Conservation (phyloP, 2,113 vertebrate species). For the Hippocampus abdominalis region DNA sequence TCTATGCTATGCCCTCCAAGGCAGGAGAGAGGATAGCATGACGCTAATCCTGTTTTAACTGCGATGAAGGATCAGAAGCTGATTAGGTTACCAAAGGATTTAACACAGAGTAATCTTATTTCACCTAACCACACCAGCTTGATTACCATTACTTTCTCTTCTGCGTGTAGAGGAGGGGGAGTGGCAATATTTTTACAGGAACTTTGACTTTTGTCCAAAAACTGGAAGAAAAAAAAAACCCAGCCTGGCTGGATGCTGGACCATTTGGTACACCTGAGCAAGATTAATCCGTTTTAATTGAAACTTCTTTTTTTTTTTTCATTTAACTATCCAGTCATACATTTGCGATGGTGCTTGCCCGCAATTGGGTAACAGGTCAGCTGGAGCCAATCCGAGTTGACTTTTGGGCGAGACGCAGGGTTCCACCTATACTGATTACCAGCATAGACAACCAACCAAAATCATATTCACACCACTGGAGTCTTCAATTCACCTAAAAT, state of each 20-base stretch:
- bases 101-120: constrained; percentile 52
- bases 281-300: neutral
- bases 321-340: neutral
- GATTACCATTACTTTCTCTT: constrained; percentile 19
- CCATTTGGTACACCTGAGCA: no score
- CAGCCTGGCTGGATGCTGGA: no score
- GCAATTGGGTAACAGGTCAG: neutral
- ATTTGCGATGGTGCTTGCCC: neutral
- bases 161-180: neutral
- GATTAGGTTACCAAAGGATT: constrained; percentile 48
- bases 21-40: neutral
- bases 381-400: no score
- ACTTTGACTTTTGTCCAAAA: neutral
- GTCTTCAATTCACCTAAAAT: neutral
- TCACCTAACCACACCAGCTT: constrained; percentile 39
- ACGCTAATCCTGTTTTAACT: constrained; percentile 55
- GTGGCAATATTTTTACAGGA: neutral
- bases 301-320: neutral
- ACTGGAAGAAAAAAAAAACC: neutral
- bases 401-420: neutral
- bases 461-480: no score
- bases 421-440: no score
- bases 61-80: constrained; percentile 46
- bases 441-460: neutral
- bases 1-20: neutral